These are phyloP conservation scores for Aplocera efformata DNA, from an alignment of 2,888 invertebrate species.

Conservation along the genomic window DNA sequence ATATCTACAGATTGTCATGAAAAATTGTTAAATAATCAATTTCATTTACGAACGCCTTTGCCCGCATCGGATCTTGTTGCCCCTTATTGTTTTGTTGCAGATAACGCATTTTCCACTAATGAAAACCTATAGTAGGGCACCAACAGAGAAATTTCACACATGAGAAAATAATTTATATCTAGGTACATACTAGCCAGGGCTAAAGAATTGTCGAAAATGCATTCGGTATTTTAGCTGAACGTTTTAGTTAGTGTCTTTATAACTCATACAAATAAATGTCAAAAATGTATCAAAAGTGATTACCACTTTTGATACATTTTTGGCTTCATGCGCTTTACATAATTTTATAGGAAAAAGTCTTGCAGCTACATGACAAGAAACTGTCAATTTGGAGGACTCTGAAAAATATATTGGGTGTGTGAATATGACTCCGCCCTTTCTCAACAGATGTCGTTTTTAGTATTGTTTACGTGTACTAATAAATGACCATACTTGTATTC, in stretches of 20 bases:
- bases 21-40: slow-evolving; percentile 13
- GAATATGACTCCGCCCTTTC: too few relatives aligned
- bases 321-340: slow-evolving; percentile 21
- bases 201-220: slow-evolving; percentile 18
- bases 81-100: slow-evolving; percentile 19
- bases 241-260: slow-evolving; percentile 15
- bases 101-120: slow-evolving; percentile 16
- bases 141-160: slow-evolving; percentile 14
- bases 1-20: slow-evolving; percentile 17
- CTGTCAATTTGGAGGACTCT: slow-evolving; percentile 15
- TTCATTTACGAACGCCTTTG: slow-evolving; percentile 16
- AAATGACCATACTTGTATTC: too few relatives aligned
- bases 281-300: slow-evolving; percentile 13
- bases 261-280: slow-evolving; percentile 16
- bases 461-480: too few relatives aligned
- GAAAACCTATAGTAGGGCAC: slow-evolving; percentile 19
- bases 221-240: slow-evolving; percentile 15
- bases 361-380: slow-evolving; percentile 9
- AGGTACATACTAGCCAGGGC: slow-evolving; percentile 15
- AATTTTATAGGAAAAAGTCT: slow-evolving; percentile 20
- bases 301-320: too few relatives aligned
- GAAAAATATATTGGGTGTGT: slow-evolving; percentile 15
- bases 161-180: slow-evolving; percentile 13
- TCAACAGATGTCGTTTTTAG: too few relatives aligned
- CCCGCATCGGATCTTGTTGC: slow-evolving; percentile 8